phyloP scores from a whole-genome alignment of 2,797 vertebrate species.

The Propithecus deckenii region DNA sequence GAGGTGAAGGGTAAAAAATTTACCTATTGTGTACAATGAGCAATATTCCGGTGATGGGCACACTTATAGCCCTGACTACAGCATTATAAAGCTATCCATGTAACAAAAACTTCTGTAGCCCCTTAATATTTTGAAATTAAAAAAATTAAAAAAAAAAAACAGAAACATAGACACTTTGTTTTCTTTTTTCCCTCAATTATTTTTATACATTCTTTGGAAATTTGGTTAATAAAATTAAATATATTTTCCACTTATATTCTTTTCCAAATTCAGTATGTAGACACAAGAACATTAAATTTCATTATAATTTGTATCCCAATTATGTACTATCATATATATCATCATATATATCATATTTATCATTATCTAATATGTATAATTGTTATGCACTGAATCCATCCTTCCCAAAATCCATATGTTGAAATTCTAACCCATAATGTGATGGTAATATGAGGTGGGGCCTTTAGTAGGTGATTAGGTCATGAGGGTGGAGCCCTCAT shows the following conservation, averaged over 20 bases:
- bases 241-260: neutral
- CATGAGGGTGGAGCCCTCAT: too few relatives aligned
- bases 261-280: neutral
- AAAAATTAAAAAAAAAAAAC: neutral
- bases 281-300: neutral
- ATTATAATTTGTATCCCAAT: neutral
- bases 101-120: too few relatives aligned
- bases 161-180: neutral
- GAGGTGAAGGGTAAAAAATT: too few relatives aligned
- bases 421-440: neutral
- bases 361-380: neutral
- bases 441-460: neutral
- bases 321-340: neutral
- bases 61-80: too few relatives aligned
- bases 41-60: too few relatives aligned
- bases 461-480: neutral
- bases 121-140: too few relatives aligned
- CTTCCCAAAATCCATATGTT: neutral
- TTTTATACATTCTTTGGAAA: neutral
- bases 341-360: neutral
- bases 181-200: neutral
- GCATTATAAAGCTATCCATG: too few relatives aligned
- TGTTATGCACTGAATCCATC: too few relatives aligned
- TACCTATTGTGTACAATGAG: too few relatives aligned
- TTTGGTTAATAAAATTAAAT: neutral